Evolutionary conservation across 2,113 vertebrate species (phyloP), one percentile per base, ranked within the genome.

Genomic region (Muntiacus muntjak): DNA sequence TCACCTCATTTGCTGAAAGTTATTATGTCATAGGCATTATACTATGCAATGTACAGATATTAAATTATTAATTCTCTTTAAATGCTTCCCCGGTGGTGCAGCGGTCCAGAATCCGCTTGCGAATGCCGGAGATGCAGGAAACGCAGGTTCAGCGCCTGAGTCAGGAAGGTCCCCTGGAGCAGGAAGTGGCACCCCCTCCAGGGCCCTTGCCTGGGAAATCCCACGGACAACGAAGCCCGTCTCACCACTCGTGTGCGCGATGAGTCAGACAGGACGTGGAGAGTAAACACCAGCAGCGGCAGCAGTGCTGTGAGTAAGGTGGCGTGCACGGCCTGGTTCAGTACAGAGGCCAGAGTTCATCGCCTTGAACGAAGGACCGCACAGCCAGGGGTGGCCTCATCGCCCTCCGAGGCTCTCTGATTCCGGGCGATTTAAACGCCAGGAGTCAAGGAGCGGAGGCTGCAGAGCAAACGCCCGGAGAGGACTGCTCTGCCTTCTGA

Each of bases 211-310:
- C 16, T 67, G 64, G 30, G 33, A n/a, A 67, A n/a, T n/a, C 64
- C 64, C 64, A 0, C 1, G 62, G 16, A 67, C 33, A 36, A 10
- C 10, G 64, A 19, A 19, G 64, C 33, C 33, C 19, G 33, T 40
- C 40, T 40, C 40, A 40, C 3, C 40, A 40, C 40, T 40, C 3
- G 40, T 40, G 0, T 2, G 33, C 1, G 26, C 9, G 4, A 19
- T 4, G 64, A 67, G 33, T 36, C 33, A 67, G 64, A 67, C 64
- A 21, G 64, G 64, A 19, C 64, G n/a, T 10, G 4, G 8, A 19
- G 33, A 36, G 0, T 2, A 17, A 9, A n/a, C 60, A 33, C 1
- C 64, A 10, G 33, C 33, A 4, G 1, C 33, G 10, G 4, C 64
- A 19, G 1, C 1, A 36, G 52, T 17, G 52, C 8, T 23, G 0